A percentile compares a stretch with the other conserved stretches of the same genome.
These are phyloP conservation scores for Lacerta bilineata DNA, from an alignment of 2,797 vertebrate genomes.

Conservation along the genomic window DNA sequence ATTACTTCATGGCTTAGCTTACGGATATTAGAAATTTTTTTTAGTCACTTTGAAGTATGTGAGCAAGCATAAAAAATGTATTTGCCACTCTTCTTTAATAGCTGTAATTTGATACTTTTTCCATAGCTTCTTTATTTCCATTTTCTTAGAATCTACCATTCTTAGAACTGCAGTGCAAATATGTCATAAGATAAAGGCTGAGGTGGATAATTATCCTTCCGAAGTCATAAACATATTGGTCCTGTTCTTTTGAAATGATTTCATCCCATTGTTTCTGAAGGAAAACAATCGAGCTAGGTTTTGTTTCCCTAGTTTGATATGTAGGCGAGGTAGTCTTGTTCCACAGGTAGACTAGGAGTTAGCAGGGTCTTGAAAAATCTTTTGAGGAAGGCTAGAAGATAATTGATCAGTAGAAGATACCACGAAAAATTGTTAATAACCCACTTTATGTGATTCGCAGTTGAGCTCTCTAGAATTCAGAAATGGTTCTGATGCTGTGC, in stretches of 20 bases:
- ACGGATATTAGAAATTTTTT: not conserved
- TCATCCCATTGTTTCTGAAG: not conserved
- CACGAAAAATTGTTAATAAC: not conserved
- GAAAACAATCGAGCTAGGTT: not conserved
- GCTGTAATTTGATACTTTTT: not conserved
- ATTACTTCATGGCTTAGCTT: not conserved
- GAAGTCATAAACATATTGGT: not conserved
- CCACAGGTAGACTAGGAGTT: not conserved
- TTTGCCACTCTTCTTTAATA: not conserved
- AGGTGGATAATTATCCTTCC: not conserved
- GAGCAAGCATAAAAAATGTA: not conserved
- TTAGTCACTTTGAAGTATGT: slow-evolving; percentile 12
- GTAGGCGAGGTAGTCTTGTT: not conserved
- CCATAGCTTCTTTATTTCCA: not conserved
- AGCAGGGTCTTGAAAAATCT: not conserved
- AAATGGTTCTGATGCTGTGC: not conserved
- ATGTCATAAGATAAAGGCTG: not conserved
- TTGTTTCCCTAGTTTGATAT: not conserved
- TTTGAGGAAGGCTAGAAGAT: too few species aligned
- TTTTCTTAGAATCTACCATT: not conserved
- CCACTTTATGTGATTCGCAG: not conserved
- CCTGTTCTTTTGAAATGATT: not conserved
- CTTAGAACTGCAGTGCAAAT: not conserved
- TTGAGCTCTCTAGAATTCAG: not conserved
- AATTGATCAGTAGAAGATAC: not conserved